Base-by-base conservation (phyloP, 2,113 vertebrate genomes). In the Perca schrenkii region DNA sequence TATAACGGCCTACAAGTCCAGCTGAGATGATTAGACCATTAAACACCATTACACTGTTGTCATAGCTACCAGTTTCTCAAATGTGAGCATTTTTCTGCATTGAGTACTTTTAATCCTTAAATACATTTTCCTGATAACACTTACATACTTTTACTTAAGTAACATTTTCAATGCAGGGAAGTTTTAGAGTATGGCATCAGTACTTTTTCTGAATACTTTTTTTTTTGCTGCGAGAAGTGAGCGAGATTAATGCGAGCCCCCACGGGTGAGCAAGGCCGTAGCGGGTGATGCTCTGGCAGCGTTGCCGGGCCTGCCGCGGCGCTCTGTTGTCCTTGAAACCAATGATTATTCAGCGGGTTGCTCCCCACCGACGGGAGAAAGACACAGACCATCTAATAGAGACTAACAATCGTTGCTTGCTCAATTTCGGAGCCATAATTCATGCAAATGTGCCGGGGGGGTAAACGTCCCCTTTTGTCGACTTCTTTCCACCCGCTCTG, bases 391-490 rank as follows among this genome's bases (percentile, higher is more conserved):
- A 12, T 63, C 76, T 89, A 86, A 91, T 86, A 70, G 73, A 84
- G 83, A 86, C 80, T 63, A 92, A 88, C 87, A 89, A 80, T 85
- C 82, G 61, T 25, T 31, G 65, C 74, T 13, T 19, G 62, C 87
- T 72, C 65, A 77, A 63, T 86, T 89, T 85, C 36, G 75, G 77
- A 21, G 36, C 66, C 66, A 87, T 91, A 84, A 88, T 74, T 88
- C 83, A 78, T 81, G 86, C 69, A 80, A 71, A 82, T 81, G 63
- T 12, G 65, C 3, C 49, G 0, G 2, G 71, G 61, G 57, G 40
- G 40, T 10, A 43, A 86, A 3, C 16, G 64, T 53, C 72, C 43
- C 61, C 61, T 43, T 43, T 65, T 58, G 60, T 82, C 10, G 3
- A 57, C 28, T 50, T 85, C 40, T 46, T 74, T 74, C 67, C 65